Evolutionary conservation across 2,888 invertebrate genomes (phyloP), one percentile per base, ranked within the genome.

Genomic region (Drosophila stalkeri): DNA sequence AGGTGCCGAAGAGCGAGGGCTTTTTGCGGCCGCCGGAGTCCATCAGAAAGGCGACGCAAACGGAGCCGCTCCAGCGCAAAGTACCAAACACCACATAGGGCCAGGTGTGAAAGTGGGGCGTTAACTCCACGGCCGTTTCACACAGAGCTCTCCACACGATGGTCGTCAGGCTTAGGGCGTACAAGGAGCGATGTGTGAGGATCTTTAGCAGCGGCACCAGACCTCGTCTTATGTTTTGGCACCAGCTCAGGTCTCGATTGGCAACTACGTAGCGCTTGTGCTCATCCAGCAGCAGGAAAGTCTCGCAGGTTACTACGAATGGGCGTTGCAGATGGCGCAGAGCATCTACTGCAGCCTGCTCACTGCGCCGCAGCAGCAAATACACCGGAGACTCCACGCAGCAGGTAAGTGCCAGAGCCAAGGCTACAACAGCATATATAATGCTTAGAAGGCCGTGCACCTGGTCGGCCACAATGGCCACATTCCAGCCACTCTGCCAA

Each of bases 351-450:
- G 92, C 91, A n/a, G 72, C 66, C 44, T 83, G 76, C 37, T 92
- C 92, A 11, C 86, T 80, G 37, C 75, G 68, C 2, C 77, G 83
- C 39, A 83, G 52, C 44, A 93, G 70, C 54, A 85, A 72, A 39
- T 79, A 89, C 1, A 91, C 73, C 0, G 92, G 92, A 0, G 93
- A 92, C 72, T 92, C 93, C 11, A 91, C 71, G 16, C 88, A 78
- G 9, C 82, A 57, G 1, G 79, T 73, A 0, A 74, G 64, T 2
- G 82, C 77, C 31, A 82, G 27, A 12, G 81, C 49, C 16, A 91
- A 46, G 0, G 86, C 81, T 1, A 82, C 33, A 0, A 82, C 52
- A 3, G 91, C 91, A 27, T 69, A 82, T 16, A 90, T 12, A 8
- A 92, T 75, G 51, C 75, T 77, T 3, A 92, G 61, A 3, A 86